Evolutionary conservation across 2,797 vertebrate species (phyloP).

Genomic region (Okamejei kenojei): DNA sequence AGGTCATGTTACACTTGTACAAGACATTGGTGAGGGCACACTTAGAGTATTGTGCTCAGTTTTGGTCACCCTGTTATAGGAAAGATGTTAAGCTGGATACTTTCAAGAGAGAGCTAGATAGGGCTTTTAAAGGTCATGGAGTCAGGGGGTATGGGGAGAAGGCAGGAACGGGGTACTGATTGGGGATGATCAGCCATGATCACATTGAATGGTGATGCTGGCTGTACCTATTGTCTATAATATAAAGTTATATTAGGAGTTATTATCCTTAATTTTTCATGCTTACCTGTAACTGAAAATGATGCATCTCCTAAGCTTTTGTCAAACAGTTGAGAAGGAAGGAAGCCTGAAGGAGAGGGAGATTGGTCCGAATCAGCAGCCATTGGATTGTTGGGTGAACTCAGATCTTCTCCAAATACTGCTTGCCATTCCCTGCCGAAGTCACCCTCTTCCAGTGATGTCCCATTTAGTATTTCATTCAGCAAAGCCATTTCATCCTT

Average conservation of each 20-base stretch:
- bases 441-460: conserved; percentile 71
- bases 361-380: conserved; percentile 51
- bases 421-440: conserved; percentile 80
- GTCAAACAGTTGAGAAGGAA: conserved; percentile 90
- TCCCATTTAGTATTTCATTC: conserved; percentile 74
- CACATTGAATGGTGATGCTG: no score
- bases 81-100: no score
- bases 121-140: no score
- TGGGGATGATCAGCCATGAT: no score
- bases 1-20: no score
- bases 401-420: conserved; percentile 65
- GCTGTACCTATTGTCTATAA: no score
- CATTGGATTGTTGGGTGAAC: conserved; percentile 42
- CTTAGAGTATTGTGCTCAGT: no score
- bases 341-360: conserved; percentile 62
- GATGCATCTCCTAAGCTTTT: conserved; percentile 72
- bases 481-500: conserved; percentile 73
- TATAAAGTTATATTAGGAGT: not conserved
- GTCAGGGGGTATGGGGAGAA: no score
- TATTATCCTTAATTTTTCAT: not conserved
- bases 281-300: conserved; percentile 69
- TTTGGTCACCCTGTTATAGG: no score
- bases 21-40: no score
- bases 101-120: no score
- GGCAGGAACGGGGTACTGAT: no score